Percentiles rank a stretch among this genome's conserved stretches.
Evolutionary conservation across 1,140 invertebrate species (phyloP).

Genomic region (Augochlora pura): DNA sequence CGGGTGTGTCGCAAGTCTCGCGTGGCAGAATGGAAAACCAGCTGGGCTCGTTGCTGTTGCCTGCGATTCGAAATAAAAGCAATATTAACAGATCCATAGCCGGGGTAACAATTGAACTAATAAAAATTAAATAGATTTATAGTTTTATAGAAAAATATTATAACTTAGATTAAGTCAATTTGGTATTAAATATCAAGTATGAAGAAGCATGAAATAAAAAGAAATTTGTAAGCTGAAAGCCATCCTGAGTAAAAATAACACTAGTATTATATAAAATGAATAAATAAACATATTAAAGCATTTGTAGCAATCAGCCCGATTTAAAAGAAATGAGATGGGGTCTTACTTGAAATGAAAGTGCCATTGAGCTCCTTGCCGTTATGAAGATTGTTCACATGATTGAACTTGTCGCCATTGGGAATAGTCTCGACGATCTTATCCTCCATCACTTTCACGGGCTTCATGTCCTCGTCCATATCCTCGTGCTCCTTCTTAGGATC

Average conservation of each 20-base stretch:
- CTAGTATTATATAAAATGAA: no score
- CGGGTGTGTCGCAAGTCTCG: conserved; percentile 83
- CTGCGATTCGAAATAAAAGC: conserved; percentile 53
- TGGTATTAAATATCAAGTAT: no score
- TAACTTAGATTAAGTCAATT: no score
- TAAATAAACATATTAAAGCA: no score
- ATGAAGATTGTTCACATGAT: conserved; percentile 76
- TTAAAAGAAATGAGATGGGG: conserved; percentile 20
- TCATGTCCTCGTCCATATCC: conserved; percentile 62
- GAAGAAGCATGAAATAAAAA: no score
- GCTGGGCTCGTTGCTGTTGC: conserved; percentile 74
- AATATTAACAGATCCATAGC: neutral
- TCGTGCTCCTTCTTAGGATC: conserved; percentile 69
- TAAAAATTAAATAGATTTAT: no score
- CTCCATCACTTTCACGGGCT: conserved; percentile 67
- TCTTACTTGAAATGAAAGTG: conserved; percentile 73
- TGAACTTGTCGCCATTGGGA: conserved; percentile 77
- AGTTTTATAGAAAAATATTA: no score
- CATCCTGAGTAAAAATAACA: no score
- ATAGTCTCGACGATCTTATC: conserved; percentile 74
- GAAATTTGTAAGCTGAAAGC: no score
- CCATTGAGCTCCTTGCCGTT: conserved; percentile 79
- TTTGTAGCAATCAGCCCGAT: no score
- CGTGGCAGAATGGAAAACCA: conserved; percentile 86
- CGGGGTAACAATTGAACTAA: no score